phyloP scores from a whole-genome alignment of 2,888 invertebrate genomes.

The Troides aeacus region DNA sequence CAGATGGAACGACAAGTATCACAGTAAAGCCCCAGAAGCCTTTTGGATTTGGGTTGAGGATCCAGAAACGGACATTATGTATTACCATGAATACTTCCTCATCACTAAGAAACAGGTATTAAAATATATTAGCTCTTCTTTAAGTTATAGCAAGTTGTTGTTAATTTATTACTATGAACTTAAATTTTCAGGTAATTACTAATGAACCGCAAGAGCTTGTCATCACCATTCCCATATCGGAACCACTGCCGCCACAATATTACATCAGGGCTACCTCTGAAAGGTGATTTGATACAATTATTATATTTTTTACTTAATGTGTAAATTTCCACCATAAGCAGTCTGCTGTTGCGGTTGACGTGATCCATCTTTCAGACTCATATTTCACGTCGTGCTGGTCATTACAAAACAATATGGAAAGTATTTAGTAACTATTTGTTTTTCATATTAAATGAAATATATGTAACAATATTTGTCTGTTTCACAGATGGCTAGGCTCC shows the following conservation, averaged over 20 bases:
- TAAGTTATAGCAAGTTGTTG: background rate
- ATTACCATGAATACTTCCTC: constrained; percentile 96
- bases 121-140: background rate
- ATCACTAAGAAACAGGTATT: constrained; percentile 89
- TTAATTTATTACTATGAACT: background rate
- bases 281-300: constrained; percentile 67
- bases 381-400: too few species aligned
- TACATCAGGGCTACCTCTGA: constrained; percentile 93
- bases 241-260: constrained; percentile 95
- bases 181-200: constrained; percentile 80
- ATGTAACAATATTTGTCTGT: background rate
- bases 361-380: too few species aligned
- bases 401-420: too few species aligned
- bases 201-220: constrained; percentile 90
- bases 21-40: constrained; percentile 92
- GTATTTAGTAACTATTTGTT: too few species aligned
- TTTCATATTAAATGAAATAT: too few species aligned
- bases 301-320: too few species aligned
- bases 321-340: background rate
- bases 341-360: too few species aligned
- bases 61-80: constrained; percentile 94
- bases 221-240: constrained; percentile 96
- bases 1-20: constrained; percentile 94
- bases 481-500: constrained; percentile 80
- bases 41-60: constrained; percentile 99